Evolutionary conservation across 1,140 invertebrate species (phyloP), one percentile per base, ranked within the genome.

Genomic region (Lethocerus indicus): DNA sequence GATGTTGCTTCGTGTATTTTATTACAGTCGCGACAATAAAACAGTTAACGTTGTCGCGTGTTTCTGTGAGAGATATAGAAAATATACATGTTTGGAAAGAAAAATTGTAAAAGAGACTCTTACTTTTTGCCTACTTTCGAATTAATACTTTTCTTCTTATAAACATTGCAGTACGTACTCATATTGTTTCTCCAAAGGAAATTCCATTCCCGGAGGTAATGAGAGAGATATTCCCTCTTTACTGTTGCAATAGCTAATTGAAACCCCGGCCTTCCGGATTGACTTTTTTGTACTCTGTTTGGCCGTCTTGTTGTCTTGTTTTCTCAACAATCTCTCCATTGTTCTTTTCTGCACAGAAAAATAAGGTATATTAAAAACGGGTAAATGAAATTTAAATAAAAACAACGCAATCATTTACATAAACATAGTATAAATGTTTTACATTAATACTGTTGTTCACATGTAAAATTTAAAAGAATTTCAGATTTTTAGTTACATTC

Each of bases 261-360:
- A 9, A 85, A 84, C 51, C 77, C 73, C 57, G 70, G 67, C 53
- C 72, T 73, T 62, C 73, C 78, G 2, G 67, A 61, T 37, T 71
- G 59, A 65, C 75, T 73, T 72, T 62, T 76, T 80, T n/a, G 69
- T 66, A 24, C 67, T 63, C 49, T 72, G 64, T 67, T 81, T 83
- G 1, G 74, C 70, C n/a, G 75, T 72, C 69, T 91, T 92, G 5
- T 83, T 82, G 58, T 93, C 89, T 64, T 92, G 87, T 63, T 95
- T 95, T 60, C 91, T 92, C 2, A 93, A 63, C 27, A 94, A 67
- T 49, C 88, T 73, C 59, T 94, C 87, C 75, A 94, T 85, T 1
- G 89, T 94, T 71, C 89, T 88, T 75, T 90, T 89, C 74, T 79
- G 57, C 13, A 61, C 59, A 54, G 50, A 39, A 43, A 41, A 52